Conservation (phyloP, 2,888 invertebrate genomes). For the Melieria omissa region DNA sequence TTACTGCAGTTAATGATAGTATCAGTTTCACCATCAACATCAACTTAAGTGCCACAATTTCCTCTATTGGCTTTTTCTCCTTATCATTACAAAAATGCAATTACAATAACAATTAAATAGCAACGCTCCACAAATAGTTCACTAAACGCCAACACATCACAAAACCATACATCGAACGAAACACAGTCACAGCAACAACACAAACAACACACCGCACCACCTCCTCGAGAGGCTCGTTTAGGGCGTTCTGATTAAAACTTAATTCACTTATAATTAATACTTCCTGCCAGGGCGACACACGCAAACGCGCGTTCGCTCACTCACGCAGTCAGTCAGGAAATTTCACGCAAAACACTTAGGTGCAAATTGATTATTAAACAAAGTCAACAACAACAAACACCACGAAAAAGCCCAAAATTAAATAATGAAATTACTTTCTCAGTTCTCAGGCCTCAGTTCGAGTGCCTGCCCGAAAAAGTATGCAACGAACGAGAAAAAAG, state of each 20-base stretch:
- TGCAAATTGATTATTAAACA: conserved; percentile 27
- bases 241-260: neutral
- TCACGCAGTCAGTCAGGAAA: neutral
- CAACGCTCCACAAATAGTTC: too few species aligned
- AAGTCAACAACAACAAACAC: conserved; percentile 20
- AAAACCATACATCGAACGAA: neutral
- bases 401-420: conserved; percentile 3
- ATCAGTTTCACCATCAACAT: too few species aligned
- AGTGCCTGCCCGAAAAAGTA: neutral
- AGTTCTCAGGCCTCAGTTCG: conserved; percentile 22
- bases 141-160: too few species aligned
- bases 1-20: too few species aligned
- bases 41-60: too few species aligned
- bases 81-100: too few species aligned
- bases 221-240: neutral
- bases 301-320: too few species aligned
- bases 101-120: too few species aligned
- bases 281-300: too few species aligned
- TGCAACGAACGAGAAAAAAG: neutral
- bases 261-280: too few species aligned
- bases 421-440: conserved; percentile 18
- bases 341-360: conserved; percentile 13
- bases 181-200: neutral
- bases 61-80: too few species aligned
- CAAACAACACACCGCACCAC: neutral